phyloP scores from a whole-genome alignment of 2,888 invertebrate species.

The Dione juno region DNA sequence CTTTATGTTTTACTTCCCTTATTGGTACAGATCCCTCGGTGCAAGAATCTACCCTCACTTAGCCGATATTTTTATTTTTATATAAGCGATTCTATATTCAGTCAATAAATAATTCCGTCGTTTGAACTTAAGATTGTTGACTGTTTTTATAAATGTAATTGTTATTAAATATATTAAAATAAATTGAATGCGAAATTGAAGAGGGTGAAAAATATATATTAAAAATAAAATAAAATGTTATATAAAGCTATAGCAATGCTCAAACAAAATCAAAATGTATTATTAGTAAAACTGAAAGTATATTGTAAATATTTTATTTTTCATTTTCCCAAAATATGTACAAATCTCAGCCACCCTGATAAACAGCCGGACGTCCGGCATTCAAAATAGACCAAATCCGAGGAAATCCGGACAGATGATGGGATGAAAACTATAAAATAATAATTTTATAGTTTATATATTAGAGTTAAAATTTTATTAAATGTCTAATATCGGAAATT shows the following conservation, averaged over 20 bases:
- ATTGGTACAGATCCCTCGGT: too few species aligned
- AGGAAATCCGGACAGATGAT: conserved; percentile 38
- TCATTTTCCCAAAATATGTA: conserved; percentile 8
- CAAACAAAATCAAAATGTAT: too few species aligned
- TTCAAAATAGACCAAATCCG: conserved; percentile 41
- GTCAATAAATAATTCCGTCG: too few species aligned
- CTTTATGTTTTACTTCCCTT: too few species aligned
- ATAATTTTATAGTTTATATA: conserved; percentile 16
- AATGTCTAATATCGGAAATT: not conserved
- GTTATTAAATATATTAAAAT: too few species aligned
- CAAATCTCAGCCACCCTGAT: conserved; percentile 29
- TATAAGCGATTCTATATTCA: too few species aligned
- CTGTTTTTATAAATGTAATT: too few species aligned
- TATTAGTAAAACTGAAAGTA: not conserved
- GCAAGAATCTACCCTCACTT: too few species aligned
- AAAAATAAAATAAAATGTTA: not conserved
- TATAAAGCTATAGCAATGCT: not conserved
- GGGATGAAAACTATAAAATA: conserved; percentile 32
- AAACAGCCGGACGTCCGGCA: conserved; percentile 34
- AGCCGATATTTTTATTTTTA: too few species aligned
- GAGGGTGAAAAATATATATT: too few species aligned
- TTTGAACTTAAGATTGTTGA: too few species aligned
- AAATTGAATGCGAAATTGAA: too few species aligned
- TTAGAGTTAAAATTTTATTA: not conserved
- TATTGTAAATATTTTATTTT: conserved; percentile 19